These are phyloP conservation scores for Drosophila pandora DNA, from an alignment of 1,140 invertebrate genomes.

Conservation along the genomic window DNA sequence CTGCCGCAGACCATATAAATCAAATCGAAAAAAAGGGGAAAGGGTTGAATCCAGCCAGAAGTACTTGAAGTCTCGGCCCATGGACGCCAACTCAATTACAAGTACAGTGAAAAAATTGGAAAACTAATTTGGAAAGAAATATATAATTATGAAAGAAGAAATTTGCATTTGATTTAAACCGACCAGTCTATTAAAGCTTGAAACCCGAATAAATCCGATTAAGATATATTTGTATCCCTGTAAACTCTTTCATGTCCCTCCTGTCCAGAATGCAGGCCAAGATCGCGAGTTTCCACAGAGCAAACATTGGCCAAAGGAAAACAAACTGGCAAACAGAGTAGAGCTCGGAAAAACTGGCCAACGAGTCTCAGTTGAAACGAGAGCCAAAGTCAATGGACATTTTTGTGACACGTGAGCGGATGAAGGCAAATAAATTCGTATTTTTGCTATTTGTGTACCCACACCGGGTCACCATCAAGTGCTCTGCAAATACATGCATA, in stretches of 20 bases:
- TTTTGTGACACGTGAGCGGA: constrained; percentile 59
- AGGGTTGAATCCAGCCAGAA: constrained; percentile 6
- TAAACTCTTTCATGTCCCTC: background rate
- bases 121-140: background rate
- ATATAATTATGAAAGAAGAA: background rate
- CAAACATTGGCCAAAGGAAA: constrained; percentile 61
- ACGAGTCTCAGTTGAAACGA: constrained; percentile 19
- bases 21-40: constrained; percentile 9
- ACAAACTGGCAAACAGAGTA: constrained; percentile 50
- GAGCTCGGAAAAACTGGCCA: constrained; percentile 11
- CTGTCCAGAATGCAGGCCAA: constrained; percentile 27
- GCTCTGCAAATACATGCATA: constrained; percentile 27
- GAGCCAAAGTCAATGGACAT: constrained; percentile 54
- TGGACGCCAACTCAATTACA: constrained; percentile 51
- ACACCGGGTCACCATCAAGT: constrained; percentile 30
- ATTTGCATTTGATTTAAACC: no score
- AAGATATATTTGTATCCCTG: background rate
- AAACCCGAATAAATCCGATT: background rate
- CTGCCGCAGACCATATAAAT: constrained; percentile 32
- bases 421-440: constrained; percentile 38
- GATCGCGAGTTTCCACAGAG: constrained; percentile 33
- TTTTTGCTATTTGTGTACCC: constrained; percentile 27
- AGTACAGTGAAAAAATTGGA: constrained; percentile 11
- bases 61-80: constrained; percentile 23
- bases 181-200: background rate